Percentiles rank a stretch among this genome's conserved stretches.
Conservation (phyloP, 2,113 vertebrate genomes). For the Lepidothrix coronata region DNA sequence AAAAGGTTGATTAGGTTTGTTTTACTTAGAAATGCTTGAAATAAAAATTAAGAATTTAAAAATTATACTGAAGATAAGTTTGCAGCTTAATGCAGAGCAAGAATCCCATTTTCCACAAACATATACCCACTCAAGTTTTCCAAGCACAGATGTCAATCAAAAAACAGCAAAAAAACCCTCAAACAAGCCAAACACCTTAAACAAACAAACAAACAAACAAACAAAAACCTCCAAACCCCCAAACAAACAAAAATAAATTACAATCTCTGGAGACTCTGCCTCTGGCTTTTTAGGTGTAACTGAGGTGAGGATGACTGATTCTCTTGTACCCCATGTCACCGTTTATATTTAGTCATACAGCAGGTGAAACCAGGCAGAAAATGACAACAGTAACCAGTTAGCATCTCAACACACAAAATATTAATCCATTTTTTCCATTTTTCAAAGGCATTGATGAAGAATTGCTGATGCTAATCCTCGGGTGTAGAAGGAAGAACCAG, state of each 20-base stretch:
- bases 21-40: neutral
- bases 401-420: neutral
- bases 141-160: neutral
- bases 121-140: neutral
- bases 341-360: neutral
- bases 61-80: neutral
- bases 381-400: neutral
- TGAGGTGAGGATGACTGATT: neutral
- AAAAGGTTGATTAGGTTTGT: rapidly evolving
- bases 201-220: neutral
- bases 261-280: neutral
- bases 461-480: neutral
- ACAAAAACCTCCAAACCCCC: neutral
- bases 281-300: neutral
- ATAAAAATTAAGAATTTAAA: neutral
- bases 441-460: neutral
- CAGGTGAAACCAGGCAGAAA: neutral
- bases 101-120: neutral
- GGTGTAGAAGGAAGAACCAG: neutral
- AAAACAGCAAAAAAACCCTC: rapidly evolving
- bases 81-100: neutral
- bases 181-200: neutral
- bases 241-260: neutral
- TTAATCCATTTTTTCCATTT: neutral
- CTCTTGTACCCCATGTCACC: neutral